Evolutionary conservation across 2,113 vertebrate species (phyloP).

Genomic region (Nothocercus nigrocapillus): DNA sequence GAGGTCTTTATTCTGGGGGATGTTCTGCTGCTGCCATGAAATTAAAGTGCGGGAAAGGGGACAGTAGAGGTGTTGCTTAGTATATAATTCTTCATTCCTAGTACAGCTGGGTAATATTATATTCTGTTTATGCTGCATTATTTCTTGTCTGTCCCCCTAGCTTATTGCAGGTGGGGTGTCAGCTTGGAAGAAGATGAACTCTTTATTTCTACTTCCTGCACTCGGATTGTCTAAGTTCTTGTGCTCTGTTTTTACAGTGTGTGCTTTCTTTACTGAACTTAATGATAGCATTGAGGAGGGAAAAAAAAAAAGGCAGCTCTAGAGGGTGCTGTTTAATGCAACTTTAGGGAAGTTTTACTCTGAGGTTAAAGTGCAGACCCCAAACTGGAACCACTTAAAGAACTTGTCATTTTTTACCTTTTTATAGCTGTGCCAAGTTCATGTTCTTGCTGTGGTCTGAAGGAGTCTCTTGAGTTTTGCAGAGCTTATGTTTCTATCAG

Average conservation of each 20-base stretch:
- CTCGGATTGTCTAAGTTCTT: not conserved
- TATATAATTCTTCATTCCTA: not conserved
- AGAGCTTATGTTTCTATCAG: not conserved
- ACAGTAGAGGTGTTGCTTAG: not conserved
- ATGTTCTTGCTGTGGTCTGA: not conserved
- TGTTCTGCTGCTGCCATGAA: not conserved
- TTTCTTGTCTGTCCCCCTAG: not conserved
- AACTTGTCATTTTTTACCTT: not conserved
- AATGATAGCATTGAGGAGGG: not conserved
- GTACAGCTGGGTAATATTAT: not conserved
- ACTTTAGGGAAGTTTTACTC: not conserved
- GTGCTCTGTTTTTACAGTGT: not conserved
- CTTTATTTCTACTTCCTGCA: not conserved
- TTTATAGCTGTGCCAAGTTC: not conserved
- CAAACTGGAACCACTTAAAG: not conserved
- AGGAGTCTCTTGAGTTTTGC: not conserved
- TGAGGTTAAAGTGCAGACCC: not conserved
- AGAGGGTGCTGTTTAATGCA: not conserved
- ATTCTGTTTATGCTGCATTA: not conserved
- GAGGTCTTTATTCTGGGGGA: not conserved
- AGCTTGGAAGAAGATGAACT: not conserved
- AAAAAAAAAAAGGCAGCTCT: not conserved
- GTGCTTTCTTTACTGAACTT: not conserved
- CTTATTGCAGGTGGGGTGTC: not conserved
- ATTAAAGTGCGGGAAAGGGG: not conserved